A percentile compares a stretch with the other conserved stretches of the same genome.
Evolutionary conservation across 2,113 vertebrate genomes (phyloP).

Genomic region (Syngnathoides biaculeatus): DNA sequence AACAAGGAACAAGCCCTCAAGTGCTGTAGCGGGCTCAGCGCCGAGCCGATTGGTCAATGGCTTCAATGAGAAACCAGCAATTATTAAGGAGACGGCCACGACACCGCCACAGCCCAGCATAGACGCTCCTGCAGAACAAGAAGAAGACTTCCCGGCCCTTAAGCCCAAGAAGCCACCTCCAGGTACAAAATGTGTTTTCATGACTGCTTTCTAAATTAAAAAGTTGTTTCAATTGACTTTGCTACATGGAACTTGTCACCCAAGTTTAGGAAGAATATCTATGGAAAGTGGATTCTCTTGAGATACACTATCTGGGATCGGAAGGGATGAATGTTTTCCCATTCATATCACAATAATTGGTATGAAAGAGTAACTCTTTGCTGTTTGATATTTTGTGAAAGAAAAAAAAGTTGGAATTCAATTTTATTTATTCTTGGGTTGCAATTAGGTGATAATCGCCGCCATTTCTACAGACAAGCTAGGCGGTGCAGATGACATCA

Average conservation of each 20-base stretch:
- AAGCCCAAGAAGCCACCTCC: slow-evolving; percentile 86
- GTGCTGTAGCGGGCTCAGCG: slow-evolving; percentile 3
- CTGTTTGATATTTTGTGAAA: neutral
- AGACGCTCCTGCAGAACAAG: slow-evolving; percentile 66
- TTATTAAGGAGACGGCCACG: slow-evolving; percentile 66
- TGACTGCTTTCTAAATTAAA: neutral
- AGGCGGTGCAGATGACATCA: too few relatives aligned
- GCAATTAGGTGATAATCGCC: too few relatives aligned
- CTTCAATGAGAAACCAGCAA: slow-evolving; percentile 67
- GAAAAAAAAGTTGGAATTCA: too few relatives aligned
- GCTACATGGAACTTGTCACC: too few relatives aligned
- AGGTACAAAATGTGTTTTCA: slow-evolving; percentile 66
- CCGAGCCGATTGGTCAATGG: slow-evolving; percentile 74
- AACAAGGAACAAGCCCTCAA: slow-evolving; percentile 49
- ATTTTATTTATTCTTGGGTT: too few relatives aligned
- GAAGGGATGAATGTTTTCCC: neutral
- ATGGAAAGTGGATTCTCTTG: neutral
- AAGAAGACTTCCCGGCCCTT: slow-evolving; percentile 93
- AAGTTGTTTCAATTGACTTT: neutral
- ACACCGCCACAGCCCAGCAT: slow-evolving; percentile 63
- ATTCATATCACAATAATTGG: neutral
- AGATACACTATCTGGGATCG: too few relatives aligned
- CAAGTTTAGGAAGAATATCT: neutral
- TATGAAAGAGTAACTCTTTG: neutral
- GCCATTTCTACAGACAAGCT: too few relatives aligned